phyloP scores from a whole-genome alignment of 2,888 invertebrate genomes.

The Balanococcus diminutus region DNA sequence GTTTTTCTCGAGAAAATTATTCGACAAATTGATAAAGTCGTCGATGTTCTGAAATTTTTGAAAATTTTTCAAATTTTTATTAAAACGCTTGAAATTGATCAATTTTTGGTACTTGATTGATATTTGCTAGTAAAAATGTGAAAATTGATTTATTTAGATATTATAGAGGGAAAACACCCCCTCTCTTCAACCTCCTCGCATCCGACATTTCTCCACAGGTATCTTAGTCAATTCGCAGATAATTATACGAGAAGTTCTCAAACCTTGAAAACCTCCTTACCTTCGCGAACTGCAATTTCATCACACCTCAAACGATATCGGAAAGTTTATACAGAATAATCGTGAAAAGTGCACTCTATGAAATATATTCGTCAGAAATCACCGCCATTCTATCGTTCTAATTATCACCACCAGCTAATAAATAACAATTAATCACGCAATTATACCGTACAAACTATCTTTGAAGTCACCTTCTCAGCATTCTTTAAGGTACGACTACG shows the following conservation, averaged over 20 bases:
- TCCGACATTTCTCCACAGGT: no score
- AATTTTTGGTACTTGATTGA: no score
- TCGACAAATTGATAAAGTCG: no score
- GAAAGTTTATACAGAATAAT: neutral
- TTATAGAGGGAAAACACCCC: no score
- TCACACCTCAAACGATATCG: neutral
- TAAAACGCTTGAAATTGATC: no score
- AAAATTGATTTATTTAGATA: no score
- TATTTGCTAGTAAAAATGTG: no score
- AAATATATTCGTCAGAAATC: neutral
- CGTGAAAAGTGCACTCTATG: neutral
- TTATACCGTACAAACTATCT: neutral
- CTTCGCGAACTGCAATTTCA: neutral
- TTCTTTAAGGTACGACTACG: neutral
- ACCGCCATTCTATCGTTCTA: neutral
- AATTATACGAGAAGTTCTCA: neutral
- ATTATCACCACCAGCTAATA: constrained; percentile 20
- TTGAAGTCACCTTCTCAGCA: neutral
- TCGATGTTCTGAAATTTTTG: no score
- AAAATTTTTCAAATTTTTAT: no score
- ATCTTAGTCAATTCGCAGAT: no score
- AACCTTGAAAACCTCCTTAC: neutral
- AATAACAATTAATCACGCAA: constrained; percentile 25
- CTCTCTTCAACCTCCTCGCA: no score
- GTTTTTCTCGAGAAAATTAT: no score